Conservation (phyloP, 2,888 invertebrate genomes). For the Taphrorychus bicolor region DNA sequence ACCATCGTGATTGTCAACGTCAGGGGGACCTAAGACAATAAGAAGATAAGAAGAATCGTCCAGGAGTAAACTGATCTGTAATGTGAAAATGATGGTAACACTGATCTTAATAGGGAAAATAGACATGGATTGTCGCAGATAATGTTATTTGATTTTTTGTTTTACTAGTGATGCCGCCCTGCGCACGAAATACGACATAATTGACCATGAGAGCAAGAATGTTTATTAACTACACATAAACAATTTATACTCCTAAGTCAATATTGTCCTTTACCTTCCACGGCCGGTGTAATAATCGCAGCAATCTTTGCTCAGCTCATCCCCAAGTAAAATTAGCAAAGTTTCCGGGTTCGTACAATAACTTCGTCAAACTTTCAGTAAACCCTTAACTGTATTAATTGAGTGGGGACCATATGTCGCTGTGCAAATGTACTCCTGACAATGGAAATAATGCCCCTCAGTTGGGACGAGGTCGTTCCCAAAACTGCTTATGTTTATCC, state of each 20-base stretch:
- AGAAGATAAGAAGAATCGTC: no score
- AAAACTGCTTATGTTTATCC: background rate
- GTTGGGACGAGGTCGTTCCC: background rate
- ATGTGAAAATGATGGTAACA: no score
- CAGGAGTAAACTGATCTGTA: no score
- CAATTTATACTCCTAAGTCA: background rate
- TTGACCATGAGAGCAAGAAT: no score
- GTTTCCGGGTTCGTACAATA: background rate
- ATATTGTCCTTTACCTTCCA: background rate
- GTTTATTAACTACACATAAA: no score
- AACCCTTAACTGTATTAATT: background rate
- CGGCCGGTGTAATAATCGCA: background rate
- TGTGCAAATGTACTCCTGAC: background rate
- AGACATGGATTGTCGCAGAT: no score
- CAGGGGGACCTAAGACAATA: no score
- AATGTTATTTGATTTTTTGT: no score
- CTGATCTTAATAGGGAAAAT: no score
- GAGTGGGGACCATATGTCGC: background rate
- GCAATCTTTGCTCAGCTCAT: background rate
- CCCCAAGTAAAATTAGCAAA: background rate
- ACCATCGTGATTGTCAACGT: no score
- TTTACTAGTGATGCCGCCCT: no score
- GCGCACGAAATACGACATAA: no score
- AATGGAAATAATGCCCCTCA: background rate
- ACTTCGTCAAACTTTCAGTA: background rate